These are phyloP conservation scores for Panopea generosa DNA, from an alignment of 2,888 invertebrate species.

Conservation along the genomic window DNA sequence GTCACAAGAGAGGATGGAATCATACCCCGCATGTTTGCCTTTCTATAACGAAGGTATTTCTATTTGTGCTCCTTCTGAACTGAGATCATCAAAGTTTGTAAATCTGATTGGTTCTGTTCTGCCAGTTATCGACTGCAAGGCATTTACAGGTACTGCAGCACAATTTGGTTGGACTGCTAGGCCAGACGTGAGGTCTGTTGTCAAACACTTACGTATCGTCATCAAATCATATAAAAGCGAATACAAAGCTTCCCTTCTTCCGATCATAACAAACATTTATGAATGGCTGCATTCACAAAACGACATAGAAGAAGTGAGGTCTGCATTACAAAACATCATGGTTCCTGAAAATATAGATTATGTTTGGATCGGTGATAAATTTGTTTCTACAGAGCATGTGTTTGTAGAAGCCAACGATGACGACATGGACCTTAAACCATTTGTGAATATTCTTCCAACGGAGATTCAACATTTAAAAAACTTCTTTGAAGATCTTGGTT, in stretches of 20 bases:
- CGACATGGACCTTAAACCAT: slow-evolving; percentile 8
- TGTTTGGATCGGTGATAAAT: slow-evolving; percentile 14
- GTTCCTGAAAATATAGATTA: not conserved
- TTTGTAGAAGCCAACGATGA: slow-evolving; percentile 1
- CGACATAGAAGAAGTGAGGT: not conserved
- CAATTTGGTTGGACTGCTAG: slow-evolving; percentile 11
- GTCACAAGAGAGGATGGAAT: not conserved
- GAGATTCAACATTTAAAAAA: not conserved
- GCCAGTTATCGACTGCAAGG: slow-evolving; percentile 23
- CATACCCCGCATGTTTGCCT: not conserved
- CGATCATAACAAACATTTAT: not conserved
- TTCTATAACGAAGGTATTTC: slow-evolving; percentile 4
- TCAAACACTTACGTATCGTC: not conserved
- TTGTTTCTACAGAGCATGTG: slow-evolving; percentile 12
- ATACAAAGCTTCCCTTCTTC: slow-evolving; percentile 1
- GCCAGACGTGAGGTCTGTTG: not conserved
- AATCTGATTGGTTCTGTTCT: slow-evolving; percentile 36
- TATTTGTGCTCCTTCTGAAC: slow-evolving; percentile 16
- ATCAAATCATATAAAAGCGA: not conserved
- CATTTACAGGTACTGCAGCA: not conserved
- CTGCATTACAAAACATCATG: not conserved
- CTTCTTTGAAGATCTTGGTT: slow-evolving; percentile 17
- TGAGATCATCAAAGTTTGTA: slow-evolving; percentile 14
- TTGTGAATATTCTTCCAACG: slow-evolving; percentile 8
- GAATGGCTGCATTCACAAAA: not conserved